A percentile compares a stretch with the other conserved stretches of the same genome.
phyloP scores from a whole-genome alignment of 92 coral and sea anemone species.

The Siderastrea siderea region DNA sequence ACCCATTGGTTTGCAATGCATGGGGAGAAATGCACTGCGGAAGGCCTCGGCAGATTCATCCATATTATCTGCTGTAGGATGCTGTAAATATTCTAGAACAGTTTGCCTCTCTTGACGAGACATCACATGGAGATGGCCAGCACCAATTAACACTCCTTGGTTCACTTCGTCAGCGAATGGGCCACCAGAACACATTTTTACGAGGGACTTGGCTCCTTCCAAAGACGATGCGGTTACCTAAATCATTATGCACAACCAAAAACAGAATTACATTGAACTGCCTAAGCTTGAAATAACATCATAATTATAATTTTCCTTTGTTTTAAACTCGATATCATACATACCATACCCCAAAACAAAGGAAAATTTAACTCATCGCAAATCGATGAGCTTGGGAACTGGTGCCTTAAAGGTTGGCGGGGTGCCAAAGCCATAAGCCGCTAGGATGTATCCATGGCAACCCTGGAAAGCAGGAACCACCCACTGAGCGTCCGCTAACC shows the following conservation, averaged over 20 bases:
- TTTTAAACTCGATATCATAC: too few species aligned
- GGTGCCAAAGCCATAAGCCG: too few species aligned
- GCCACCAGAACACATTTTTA: conserved; percentile 13
- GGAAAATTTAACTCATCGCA: too few species aligned
- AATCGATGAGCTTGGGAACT: too few species aligned
- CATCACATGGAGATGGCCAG: conserved; percentile 19
- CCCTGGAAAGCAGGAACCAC: too few species aligned
- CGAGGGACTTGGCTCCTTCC: conserved; percentile 50
- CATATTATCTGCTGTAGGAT: conserved; percentile 29
- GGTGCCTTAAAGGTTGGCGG: too few species aligned
- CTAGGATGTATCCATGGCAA: too few species aligned
- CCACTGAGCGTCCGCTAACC: too few species aligned
- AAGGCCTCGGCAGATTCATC: conserved; percentile 50
- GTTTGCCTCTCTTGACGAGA: conserved; percentile 19
- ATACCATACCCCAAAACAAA: too few species aligned
- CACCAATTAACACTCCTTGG: conserved; percentile 55
- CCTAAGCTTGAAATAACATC: not conserved
- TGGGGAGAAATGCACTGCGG: conserved; percentile 63
- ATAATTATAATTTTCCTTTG: too few species aligned
- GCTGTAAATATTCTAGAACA: conserved; percentile 33
- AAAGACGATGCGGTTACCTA: conserved; percentile 54
- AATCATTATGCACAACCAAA: not conserved
- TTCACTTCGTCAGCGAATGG: conserved; percentile 10
- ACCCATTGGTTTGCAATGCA: conserved; percentile 55
- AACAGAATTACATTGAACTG: not conserved